These are phyloP conservation scores for Drosophila insularis DNA, from an alignment of 1,140 invertebrate genomes.

Conservation along the genomic window DNA sequence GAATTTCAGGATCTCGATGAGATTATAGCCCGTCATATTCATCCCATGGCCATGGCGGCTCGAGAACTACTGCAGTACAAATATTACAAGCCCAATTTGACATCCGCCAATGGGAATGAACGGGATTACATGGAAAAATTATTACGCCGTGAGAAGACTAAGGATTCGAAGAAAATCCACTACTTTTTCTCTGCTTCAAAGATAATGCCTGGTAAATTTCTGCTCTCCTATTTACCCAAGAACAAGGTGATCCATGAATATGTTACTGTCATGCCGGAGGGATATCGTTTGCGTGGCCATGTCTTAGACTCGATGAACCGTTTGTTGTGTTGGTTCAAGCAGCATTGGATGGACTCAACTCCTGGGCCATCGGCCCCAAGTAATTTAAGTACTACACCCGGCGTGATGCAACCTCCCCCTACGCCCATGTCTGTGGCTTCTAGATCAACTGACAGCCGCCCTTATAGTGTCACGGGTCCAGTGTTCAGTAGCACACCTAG, in stretches of 20 bases:
- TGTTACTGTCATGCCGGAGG: constrained; percentile 95
- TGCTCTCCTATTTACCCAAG: constrained; percentile 96
- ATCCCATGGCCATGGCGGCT: constrained; percentile 96
- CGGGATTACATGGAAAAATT: constrained; percentile 93
- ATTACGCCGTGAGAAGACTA: constrained; percentile 92
- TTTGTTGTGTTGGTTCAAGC: constrained; percentile 98
- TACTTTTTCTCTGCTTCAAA: constrained; percentile 94
- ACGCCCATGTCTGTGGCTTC: constrained; percentile 34
- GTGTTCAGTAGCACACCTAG: constrained; percentile 54
- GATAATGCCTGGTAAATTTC: constrained; percentile 96
- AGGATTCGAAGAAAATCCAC: constrained; percentile 94
- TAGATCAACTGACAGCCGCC: not conserved
- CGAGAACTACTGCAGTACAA: constrained; percentile 96
- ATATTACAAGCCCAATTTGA: constrained; percentile 91
- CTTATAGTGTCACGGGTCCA: constrained; percentile 56
- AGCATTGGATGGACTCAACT: constrained; percentile 96
- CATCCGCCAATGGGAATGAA: constrained; percentile 84
- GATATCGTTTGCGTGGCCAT: constrained; percentile 94
- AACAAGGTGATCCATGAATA: constrained; percentile 94
- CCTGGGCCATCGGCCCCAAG: constrained; percentile 86
- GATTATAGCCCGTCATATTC: constrained; percentile 98
- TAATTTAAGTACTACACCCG: constrained; percentile 53
- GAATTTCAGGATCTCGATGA: constrained; percentile 99
- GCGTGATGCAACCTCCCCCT: constrained; percentile 75
- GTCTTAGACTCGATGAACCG: constrained; percentile 93